Evolutionary conservation across 2,797 vertebrate genomes (phyloP), one percentile per base, ranked within the genome.

Genomic region (Limosa lapponica): DNA sequence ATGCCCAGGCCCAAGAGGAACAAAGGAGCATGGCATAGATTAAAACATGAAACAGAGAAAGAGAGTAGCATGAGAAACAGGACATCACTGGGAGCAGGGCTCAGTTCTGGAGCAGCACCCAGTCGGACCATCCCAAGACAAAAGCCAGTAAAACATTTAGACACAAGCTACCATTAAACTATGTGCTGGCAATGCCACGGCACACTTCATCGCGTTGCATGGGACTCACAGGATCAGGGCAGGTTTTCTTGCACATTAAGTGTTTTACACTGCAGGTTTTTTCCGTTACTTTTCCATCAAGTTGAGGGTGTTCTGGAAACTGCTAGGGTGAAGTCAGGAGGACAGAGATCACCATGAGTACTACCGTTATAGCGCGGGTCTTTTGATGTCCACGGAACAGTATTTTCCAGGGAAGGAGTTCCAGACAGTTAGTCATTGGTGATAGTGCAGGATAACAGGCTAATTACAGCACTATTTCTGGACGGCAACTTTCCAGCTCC

Each of bases 351-450:
- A 80, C 66, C 34, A 34, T 36, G 37, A 87, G 19, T 64, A 34
- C n/a, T 74, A 79, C 43, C 36, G 44, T 65, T 70, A 72, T 1
- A 79, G 44, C 4, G 2, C 18, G 16, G 66, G 34, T 83, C 83
- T 92, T 77, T 69, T 69, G 75, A 79, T 59, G 36, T 16, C 87
- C 79, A 51, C 1, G 57, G 66, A 61, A 86, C 61, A 72, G 71
- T 61, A 86, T 95, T 90, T 90, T 93, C 90, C 95, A 89, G 73
- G 69, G 43, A 89, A 78, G 82, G 32, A 91, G 48, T 84, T 96
- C 69, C 44, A 94, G 91, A 67, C 82, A 86, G 59, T 93, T 87
- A 96, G 64, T 87, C 87, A 97, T 1, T 74, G 82, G 54, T 59
- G 90, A 95, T 92, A 87, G 72, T 4, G 28, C 32, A 82, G 77